Evolutionary conservation across 2,888 invertebrate species (phyloP).

Genomic region (Lithophane socia): DNA sequence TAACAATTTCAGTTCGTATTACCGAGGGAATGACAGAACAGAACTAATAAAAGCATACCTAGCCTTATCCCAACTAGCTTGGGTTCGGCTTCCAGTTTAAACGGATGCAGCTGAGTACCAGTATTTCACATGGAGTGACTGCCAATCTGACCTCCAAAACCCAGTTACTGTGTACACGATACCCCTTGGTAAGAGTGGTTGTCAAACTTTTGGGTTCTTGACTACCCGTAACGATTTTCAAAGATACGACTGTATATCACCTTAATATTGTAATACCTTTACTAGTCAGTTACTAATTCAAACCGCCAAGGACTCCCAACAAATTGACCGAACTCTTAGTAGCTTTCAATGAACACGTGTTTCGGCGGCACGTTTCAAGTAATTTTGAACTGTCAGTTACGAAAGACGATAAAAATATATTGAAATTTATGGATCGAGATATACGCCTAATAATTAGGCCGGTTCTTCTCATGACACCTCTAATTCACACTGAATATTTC

Average conservation of each 20-base stretch:
- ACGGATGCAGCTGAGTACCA: too few species aligned
- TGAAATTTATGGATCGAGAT: constrained; percentile 83
- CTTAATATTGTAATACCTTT: not conserved
- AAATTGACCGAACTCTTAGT: constrained; percentile 15
- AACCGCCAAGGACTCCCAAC: constrained; percentile 30
- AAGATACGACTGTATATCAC: not conserved
- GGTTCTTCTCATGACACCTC: constrained; percentile 67
- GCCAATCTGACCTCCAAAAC: too few species aligned
- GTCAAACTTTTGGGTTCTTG: too few species aligned
- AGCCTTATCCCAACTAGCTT: too few species aligned
- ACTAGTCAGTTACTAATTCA: not conserved
- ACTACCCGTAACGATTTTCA: too few species aligned
- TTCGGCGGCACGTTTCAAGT: constrained; percentile 52
- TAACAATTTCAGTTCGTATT: too few species aligned
- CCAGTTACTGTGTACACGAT: too few species aligned
- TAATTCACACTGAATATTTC: constrained; percentile 87
- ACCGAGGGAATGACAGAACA: not conserved
- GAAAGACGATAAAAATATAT: constrained; percentile 68
- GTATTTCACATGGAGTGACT: too few species aligned
- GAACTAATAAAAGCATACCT: not conserved
- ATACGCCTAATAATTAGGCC: constrained; percentile 68
- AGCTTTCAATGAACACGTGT: constrained; percentile 47
- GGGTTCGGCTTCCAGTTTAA: too few species aligned
- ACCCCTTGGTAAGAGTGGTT: too few species aligned
- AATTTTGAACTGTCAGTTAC: constrained; percentile 53